Conservation (phyloP, 2,113 vertebrate genomes). For the Clinocottus analis region DNA sequence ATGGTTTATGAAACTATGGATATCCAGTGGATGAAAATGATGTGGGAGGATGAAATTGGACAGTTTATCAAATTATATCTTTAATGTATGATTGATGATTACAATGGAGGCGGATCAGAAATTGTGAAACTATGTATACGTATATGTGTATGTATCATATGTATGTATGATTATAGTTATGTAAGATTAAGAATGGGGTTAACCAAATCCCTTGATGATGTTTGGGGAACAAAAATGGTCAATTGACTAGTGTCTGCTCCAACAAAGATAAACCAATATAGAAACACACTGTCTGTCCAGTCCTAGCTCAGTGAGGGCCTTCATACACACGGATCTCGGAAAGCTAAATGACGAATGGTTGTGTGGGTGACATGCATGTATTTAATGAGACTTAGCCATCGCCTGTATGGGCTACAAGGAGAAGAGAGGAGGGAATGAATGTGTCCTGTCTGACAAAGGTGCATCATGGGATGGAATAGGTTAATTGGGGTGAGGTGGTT, state of each 20-base stretch:
- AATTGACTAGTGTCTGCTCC: not conserved
- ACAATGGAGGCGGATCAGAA: not conserved
- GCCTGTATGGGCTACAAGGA: constrained; percentile 13
- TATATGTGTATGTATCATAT: not conserved
- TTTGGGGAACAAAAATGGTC: not conserved
- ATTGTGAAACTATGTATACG: not conserved
- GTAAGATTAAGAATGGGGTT: not conserved
- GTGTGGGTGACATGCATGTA: constrained; percentile 45
- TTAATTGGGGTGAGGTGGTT: constrained; percentile 76
- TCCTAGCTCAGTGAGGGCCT: constrained; percentile 39
- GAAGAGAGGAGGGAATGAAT: constrained; percentile 42
- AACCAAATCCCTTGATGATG: not conserved
- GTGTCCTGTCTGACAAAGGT: constrained; percentile 68
- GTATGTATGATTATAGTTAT: too few relatives aligned
- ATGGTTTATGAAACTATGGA: constrained; percentile 32
- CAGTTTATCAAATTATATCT: not conserved
- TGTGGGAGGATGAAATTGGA: not conserved
- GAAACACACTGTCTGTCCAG: constrained; percentile 41
- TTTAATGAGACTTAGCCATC: constrained; percentile 58
- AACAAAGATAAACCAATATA: not conserved
- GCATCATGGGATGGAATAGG: constrained; percentile 68
- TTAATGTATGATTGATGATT: too few relatives aligned
- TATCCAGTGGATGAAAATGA: constrained; percentile 31
- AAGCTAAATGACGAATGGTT: constrained; percentile 50
- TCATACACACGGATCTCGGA: constrained; percentile 43